Base-by-base conservation (phyloP, 2,888 invertebrate genomes). In the Dicyrtomina minuta region DNA sequence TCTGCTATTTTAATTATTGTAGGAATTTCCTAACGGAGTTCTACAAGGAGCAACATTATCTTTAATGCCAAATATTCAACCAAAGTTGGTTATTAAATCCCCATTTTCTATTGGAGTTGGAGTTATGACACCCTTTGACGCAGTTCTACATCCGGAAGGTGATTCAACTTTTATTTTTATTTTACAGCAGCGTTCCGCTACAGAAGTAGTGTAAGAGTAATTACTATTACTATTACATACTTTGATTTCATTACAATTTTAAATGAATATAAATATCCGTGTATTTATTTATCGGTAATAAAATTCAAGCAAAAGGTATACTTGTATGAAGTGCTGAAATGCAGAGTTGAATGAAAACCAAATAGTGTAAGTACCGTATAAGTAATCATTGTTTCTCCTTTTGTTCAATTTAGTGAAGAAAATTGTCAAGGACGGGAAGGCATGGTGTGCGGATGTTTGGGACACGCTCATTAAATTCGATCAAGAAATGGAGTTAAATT, bases 81-180 rank as follows among this genome's bases (percentile, higher is more conserved):
- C 67, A 39, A 75, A 75, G 70, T 64, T 78, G 55, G 67, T 75
- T 22, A 74, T 78, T 27, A 75, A 73, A 64, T 76, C 75, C 24
- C 75, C 74, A 51, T 78, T 75, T 64, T 75, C 75, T 33, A 76
- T 78, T 58, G 78, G 78, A 53, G 76, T 78, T n/a, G 78, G 78
- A 15, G 78, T 78, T 15, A 77, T 78, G 76, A 77, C 75, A 44
- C 76, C 76, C 12, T 78, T 78, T 55, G 70, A 75, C 62, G 70
- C 70, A 22, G 71, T 68, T 26, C 44, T 67, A 10, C 78, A 78
- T 68, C 78, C 78, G 24, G 72, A 72, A 73, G 77, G 77, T 76
- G 68, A 62, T 13, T 39, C 41, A 12, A 26, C n/a, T 17, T 12
- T 24, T n/a, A 59, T 41, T 59, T 8, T 13, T 8, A 13, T 12